A percentile compares a stretch with the other conserved stretches of the same genome.
These are phyloP conservation scores for Lepetodrilus schrolli DNA, from an alignment of 2,888 invertebrate species.

Conservation along the genomic window DNA sequence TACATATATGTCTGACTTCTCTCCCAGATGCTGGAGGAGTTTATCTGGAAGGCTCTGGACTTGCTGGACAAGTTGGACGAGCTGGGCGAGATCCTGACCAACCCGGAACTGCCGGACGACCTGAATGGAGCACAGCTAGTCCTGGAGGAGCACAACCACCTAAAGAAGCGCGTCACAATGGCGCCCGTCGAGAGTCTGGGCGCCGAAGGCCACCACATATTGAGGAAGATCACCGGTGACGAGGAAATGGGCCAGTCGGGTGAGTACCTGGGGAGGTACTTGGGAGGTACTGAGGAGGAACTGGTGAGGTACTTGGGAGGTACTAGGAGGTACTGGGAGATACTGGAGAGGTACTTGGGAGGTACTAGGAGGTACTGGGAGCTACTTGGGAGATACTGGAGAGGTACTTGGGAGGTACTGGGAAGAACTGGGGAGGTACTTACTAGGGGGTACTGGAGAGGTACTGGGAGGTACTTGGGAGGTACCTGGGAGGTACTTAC, in stretches of 20 bases:
- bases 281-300: no score
- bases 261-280: no score
- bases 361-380: no score
- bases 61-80: conserved; percentile 93
- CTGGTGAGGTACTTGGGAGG: no score
- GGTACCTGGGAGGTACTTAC: no score
- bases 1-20: conserved; percentile 38
- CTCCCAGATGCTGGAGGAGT: conserved; percentile 93
- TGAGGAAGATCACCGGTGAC: conserved; percentile 76
- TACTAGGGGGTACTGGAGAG: no score
- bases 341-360: no score
- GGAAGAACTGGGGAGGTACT: no score
- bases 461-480: no score
- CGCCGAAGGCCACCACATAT: conserved; percentile 85
- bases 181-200: conserved; percentile 95
- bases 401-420: no score
- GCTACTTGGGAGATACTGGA: no score
- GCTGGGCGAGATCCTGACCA: conserved; percentile 91
- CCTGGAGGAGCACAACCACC: conserved; percentile 90
- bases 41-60: conserved; percentile 96
- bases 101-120: conserved; percentile 95
- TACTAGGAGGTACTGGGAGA: no score
- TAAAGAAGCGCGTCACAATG: conserved; percentile 94
- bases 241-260: conserved; percentile 51
- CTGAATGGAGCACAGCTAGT: conserved; percentile 92